These are phyloP conservation scores for Erythrocercus mccallii DNA, from an alignment of 2,113 vertebrate genomes.

Conservation along the genomic window DNA sequence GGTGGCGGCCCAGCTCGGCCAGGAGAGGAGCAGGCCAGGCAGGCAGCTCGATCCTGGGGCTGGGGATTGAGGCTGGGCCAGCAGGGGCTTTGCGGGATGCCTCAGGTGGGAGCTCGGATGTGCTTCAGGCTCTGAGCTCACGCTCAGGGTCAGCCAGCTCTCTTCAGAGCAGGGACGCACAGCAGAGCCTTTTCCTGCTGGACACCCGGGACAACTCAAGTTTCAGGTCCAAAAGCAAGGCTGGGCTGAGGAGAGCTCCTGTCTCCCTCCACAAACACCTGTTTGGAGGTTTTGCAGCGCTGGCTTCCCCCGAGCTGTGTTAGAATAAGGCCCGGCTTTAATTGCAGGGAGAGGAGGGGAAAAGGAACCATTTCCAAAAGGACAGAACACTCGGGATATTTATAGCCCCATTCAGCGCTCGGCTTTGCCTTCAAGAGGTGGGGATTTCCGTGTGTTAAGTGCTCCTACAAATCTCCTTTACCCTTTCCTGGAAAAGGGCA, in stretches of 20 bases:
- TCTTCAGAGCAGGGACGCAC: too few species aligned
- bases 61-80: not conserved
- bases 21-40: not conserved
- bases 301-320: not conserved
- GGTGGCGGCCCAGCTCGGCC: not conserved
- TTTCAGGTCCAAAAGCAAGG: too few species aligned
- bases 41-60: not conserved
- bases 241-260: not conserved
- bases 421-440: slow-evolving; percentile 62
- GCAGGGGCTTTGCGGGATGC: too few species aligned
- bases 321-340: slow-evolving; percentile 9
- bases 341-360: slow-evolving; percentile 15
- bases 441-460: slow-evolving; percentile 73
- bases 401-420: slow-evolving; percentile 65
- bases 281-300: not conserved
- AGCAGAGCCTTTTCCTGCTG: too few species aligned
- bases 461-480: slow-evolving; percentile 78
- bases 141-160: too few species aligned
- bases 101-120: too few species aligned
- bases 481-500: slow-evolving; percentile 79
- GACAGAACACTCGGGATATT: slow-evolving; percentile 67
- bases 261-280: not conserved
- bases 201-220: too few species aligned
- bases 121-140: too few species aligned
- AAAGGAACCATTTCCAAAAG: slow-evolving; percentile 47